Conservation (phyloP, 2,797 vertebrate species). For the Choloepus didactylus region DNA sequence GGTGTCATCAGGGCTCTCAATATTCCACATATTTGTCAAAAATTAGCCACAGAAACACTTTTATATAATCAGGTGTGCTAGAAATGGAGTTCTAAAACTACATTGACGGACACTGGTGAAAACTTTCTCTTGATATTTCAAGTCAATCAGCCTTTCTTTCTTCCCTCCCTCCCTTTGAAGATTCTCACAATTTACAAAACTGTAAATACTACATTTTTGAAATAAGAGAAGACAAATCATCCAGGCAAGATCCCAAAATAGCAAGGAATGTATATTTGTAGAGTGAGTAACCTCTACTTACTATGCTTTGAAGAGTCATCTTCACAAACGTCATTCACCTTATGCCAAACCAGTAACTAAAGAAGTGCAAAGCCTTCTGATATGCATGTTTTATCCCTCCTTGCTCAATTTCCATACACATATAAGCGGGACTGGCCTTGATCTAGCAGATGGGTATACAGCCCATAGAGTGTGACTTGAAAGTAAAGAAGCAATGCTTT, state of each 20-base stretch:
- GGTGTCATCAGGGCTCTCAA: neutral
- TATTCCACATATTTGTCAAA: neutral
- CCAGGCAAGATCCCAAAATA: slow-evolving; percentile 52
- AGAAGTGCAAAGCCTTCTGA: neutral
- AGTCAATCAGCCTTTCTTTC: neutral
- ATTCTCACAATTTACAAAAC: slow-evolving; percentile 51
- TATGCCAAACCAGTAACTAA: neutral
- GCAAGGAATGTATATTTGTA: neutral
- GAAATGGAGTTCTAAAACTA: neutral
- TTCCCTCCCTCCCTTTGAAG: neutral
- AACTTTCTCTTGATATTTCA: slow-evolving; percentile 63
- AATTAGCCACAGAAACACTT: neutral
- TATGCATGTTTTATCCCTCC: neutral
- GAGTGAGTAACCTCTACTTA: neutral
- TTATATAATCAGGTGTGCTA: neutral
- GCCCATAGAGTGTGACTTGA: neutral
- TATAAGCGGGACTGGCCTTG: neutral
- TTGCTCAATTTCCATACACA: neutral
- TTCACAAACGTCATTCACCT: neutral
- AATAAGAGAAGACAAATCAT: slow-evolving; percentile 30
- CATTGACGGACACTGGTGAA: slow-evolving; percentile 34
- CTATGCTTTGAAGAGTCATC: neutral
- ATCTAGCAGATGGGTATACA: neutral
- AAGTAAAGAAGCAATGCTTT: neutral
- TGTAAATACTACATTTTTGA: slow-evolving; percentile 43